Percentiles rank a stretch among this genome's conserved stretches.
Evolutionary conservation across 2,888 invertebrate species (phyloP).

Genomic region (Watsonalla binaria): DNA sequence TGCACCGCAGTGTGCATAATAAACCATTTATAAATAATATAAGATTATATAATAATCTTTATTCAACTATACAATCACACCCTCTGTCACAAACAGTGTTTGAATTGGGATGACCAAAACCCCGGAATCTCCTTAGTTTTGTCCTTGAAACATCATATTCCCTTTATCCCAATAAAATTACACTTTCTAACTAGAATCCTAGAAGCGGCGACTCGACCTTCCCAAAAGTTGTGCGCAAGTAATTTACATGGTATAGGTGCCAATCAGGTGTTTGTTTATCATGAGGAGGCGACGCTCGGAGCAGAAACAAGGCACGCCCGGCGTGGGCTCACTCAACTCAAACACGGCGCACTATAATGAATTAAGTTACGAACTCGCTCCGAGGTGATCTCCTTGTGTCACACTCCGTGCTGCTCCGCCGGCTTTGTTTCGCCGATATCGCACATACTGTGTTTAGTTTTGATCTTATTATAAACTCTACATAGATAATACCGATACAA

Average conservation of each 20-base stretch:
- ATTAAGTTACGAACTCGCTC: slow-evolving; percentile 70
- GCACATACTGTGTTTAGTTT: neutral
- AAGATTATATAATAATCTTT: too few relatives aligned
- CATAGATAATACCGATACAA: neutral
- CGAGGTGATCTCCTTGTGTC: slow-evolving; percentile 48
- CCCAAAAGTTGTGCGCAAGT: slow-evolving; percentile 31
- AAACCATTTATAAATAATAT: too few relatives aligned
- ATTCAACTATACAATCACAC: too few relatives aligned
- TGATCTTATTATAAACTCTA: neutral
- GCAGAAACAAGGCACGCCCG: slow-evolving; percentile 29
- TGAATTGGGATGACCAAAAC: neutral
- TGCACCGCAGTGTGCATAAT: too few relatives aligned
- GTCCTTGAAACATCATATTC: too few relatives aligned
- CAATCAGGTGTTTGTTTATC: slow-evolving; percentile 59
- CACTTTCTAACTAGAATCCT: neutral
- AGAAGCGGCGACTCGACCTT: slow-evolving; percentile 7
- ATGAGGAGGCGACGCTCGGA: slow-evolving; percentile 18
- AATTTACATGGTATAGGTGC: slow-evolving; percentile 57
- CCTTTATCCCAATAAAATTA: neutral
- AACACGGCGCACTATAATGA: slow-evolving; percentile 70
- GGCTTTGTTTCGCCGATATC: slow-evolving; percentile 9
- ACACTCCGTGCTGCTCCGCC: slow-evolving; percentile 42
- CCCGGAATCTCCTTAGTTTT: neutral
- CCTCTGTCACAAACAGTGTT: neutral
- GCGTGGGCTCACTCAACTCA: slow-evolving; percentile 58